These are phyloP conservation scores for Gryllus longicercus DNA, from an alignment of 2,888 invertebrate genomes.

Conservation along the genomic window DNA sequence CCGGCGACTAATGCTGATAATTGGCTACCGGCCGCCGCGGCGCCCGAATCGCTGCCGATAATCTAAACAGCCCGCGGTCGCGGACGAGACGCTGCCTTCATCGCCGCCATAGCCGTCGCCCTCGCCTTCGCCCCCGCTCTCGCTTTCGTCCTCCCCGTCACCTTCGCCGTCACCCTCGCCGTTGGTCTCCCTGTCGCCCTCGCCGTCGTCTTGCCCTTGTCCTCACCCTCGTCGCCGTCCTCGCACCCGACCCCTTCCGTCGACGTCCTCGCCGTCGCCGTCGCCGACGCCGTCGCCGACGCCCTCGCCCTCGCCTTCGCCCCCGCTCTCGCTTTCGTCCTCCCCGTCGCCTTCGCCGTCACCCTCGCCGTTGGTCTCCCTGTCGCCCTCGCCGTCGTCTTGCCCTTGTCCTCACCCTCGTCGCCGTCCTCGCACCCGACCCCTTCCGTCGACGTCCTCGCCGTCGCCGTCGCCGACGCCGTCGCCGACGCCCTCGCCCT, in stretches of 20 bases:
- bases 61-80: no score
- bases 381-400: accelerated
- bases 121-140: no score
- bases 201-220: no score
- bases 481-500: no score
- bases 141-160: neutral
- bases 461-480: neutral
- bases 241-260: neutral
- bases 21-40: neutral
- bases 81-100: no score
- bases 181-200: neutral
- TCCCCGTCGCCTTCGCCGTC: neutral
- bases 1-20: neutral
- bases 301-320: no score
- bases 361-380: neutral
- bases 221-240: neutral
- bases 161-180: neutral
- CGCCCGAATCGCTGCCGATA: no score
- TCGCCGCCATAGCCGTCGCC: no score
- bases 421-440: neutral
- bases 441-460: neutral
- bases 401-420: neutral
- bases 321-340: neutral
- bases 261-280: neutral
- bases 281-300: neutral